Base-by-base conservation (phyloP, 2,113 vertebrate species). In the Rhegmatorhina hoffmannsi region DNA sequence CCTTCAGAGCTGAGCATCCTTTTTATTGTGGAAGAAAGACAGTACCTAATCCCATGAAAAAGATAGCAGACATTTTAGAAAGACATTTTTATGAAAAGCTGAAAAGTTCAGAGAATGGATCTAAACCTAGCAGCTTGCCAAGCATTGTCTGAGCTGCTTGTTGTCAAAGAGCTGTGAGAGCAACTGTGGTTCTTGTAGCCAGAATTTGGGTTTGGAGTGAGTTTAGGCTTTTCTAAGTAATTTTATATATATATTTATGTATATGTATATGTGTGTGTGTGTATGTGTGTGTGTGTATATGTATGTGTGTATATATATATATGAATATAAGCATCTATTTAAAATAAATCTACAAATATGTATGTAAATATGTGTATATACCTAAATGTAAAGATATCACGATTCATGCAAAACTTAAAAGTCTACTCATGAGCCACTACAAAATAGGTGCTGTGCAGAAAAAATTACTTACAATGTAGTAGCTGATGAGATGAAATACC, bases 401-500 rank as follows among this genome's bases (percentile, higher is more conserved):
- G 59, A 80, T 80, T 96, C 33, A 52, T 83, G 34, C 3, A 2
- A 67, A 79, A 55, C 34, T 73, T 91, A 25, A 23, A 78, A 87
- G 70, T 85, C 31, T 78, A 8, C 4, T 1, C 1, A 3, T 69
- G 62, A 90, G 67, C 46, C 44, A 68, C 80, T 81, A 56, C 80
- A 86, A 69, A 90, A 82, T 77, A 84, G 58, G 26, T 78, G 43
- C 47, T 66, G 63, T 90, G 88, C 73, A 88, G 82, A 66, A 95
- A 88, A 80, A 77, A 69, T n/a, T 91, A 53, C 47, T 86, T 91
- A 34, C 1, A 83, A 33, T 80, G 31, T 56, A 75, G 82, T 77
- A 83, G 72, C 38, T 86, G 88, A 84, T 84, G 85, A 90, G 85
- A 52, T 86, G 59, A 92, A 67, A 44, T 78, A 72, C n/a, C 24